Base-by-base conservation (phyloP, 2,797 vertebrate genomes). In the Siniperca undulata region DNA sequence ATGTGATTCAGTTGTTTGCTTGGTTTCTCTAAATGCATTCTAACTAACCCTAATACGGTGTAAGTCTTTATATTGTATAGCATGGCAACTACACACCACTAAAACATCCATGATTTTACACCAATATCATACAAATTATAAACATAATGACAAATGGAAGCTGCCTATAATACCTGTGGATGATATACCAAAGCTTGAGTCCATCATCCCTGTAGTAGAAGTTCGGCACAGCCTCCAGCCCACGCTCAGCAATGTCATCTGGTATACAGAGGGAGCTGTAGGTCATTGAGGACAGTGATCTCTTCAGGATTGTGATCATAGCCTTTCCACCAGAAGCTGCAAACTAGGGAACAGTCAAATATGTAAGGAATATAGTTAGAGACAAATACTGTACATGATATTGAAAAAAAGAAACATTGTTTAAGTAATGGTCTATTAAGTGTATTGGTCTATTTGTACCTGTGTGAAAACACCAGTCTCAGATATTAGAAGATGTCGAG, bases 131-230 rank as follows among this genome's bases (percentile, higher is more conserved):
- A 61, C 13, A 8, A 17, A 20, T 20, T 4, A 13, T 30, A 24
- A 42, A 30, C 4, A 48, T 14, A 20, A 58, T 22, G 3, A 4
- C 38, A 2, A 48, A 59, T 19, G 3, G 22, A 58, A 69, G 24
- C 3, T 44, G 9, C 6, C 2, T 62, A 7, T 48, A 5, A 1
- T 82, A 97, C 97, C 92, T 95, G 80, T 94, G 68, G 72, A 97
- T 94, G 9, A 95, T 93, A 0, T 86, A 78, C 96, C 97, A 97
- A 52, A 97, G 90, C 0, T 66, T 88, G 80, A 97, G 81, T 50
- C 95, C 95, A 48, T 97, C 96, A 0, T 97, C 96, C 0, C 95
- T 95, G 86, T 97, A 97, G 84, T 95, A 94, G 88, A 92, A 97
- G 78, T 95, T 92, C 0, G 96, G 96, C 38, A 97, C n/a, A 2